Conservation (phyloP, 1,140 invertebrate species). For the Eumaeus atala region DNA sequence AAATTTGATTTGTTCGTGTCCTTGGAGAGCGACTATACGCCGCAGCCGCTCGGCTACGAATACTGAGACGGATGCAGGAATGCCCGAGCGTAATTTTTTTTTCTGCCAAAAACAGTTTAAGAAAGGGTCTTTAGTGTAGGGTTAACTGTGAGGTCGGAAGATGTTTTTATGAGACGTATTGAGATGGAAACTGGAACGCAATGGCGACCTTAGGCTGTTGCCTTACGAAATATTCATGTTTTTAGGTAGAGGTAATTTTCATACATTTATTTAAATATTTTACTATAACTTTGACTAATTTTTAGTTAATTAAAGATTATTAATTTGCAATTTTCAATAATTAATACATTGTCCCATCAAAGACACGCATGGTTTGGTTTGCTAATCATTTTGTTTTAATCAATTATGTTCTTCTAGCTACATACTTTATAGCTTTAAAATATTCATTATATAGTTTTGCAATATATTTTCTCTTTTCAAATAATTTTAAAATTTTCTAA, state of each 20-base stretch:
- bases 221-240: conserved; percentile 14
- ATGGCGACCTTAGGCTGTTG: conserved; percentile 43
- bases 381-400: too few relatives aligned
- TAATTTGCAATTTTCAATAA: not conserved
- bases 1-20: conserved; percentile 30
- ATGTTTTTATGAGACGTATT: conserved; percentile 33
- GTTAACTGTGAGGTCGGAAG: conserved; percentile 59
- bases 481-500: too few relatives aligned
- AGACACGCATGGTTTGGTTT: not conserved
- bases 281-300: too few relatives aligned
- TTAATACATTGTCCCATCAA: too few relatives aligned
- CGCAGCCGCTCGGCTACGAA: conserved; percentile 57
- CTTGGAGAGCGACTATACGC: conserved; percentile 46
- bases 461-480: too few relatives aligned
- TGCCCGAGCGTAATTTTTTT: conserved; percentile 38
- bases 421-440: too few relatives aligned
- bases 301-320: too few relatives aligned
- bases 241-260: too few relatives aligned
- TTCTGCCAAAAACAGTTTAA: conserved; percentile 60
- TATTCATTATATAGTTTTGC: too few relatives aligned
- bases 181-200: conserved; percentile 42
- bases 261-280: too few relatives aligned
- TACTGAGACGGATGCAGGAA: conserved; percentile 41
- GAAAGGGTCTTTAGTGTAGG: conserved; percentile 57
- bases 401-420: too few relatives aligned